Base-by-base conservation (phyloP, 2,888 invertebrate genomes). In the Trissoscelio sp. region DNA sequence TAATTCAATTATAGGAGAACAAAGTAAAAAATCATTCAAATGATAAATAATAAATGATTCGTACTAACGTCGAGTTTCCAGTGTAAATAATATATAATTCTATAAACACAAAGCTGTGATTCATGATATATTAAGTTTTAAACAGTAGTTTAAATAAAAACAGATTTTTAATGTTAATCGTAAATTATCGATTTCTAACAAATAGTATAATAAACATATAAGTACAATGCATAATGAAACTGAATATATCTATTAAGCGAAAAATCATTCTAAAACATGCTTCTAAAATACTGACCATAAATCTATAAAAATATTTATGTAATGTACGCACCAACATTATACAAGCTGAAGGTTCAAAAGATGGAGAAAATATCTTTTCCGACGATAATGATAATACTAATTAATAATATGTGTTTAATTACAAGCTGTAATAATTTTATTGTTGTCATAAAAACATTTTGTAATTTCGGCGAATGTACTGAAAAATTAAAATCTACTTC, bases 351-450 rank as follows among this genome's bases (percentile, higher is more conserved):
- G 62, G 51, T 44, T 53, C 28, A 62, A 60, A 57, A 44, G 62
- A 20, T 31, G 55, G 9, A 55, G 44, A 55, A 64, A 22, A 55
- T 20, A 18, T 69, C 34, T 58, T 55, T 64, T 22, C 44, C 42
- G 18, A 42, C 11, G 14, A 73, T 73, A 74, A 57, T 74, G 74
- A 74, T 74, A 74, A 62, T 34, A 39, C 46, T 34, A 53, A 42
- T 57, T 62, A 62, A 48, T 51, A 28, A 34, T 70, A 34, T 70
- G 22, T 46, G 20, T 42, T 53, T 39, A 44, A 24, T 48, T 74
- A 74, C 9, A 64, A 55, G 73, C 73, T 74, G 73, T 16, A 74
- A 74, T 72, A 18, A 72, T 72, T 72, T 48, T 37, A 62, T 58
- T 51, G 60, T 39, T 14, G 14, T 34, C 4, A 58, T 58, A 16